Evolutionary conservation across 2,888 invertebrate genomes (phyloP).

Genomic region (Unio pictorum): DNA sequence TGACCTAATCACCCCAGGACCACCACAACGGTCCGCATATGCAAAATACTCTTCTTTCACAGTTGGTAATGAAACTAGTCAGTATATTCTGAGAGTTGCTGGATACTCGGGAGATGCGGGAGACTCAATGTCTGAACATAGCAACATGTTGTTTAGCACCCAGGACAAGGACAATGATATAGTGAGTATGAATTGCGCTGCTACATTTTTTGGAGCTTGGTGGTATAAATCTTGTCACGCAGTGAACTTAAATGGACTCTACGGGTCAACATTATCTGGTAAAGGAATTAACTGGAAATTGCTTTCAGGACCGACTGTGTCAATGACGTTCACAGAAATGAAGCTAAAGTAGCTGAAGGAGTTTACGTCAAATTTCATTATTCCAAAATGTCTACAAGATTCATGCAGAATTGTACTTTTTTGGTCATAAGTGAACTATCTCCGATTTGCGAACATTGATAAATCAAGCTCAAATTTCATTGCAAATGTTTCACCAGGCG

Average conservation of each 20-base stretch:
- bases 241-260: constrained; percentile 20
- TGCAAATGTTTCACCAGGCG: too few species aligned
- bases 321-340: constrained; percentile 6
- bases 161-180: too few species aligned
- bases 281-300: constrained; percentile 17
- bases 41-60: constrained; percentile 10
- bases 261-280: constrained; percentile 3
- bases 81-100: constrained; percentile 7
- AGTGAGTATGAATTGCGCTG: constrained; percentile 8
- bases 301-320: background rate
- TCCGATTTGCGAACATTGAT: too few species aligned
- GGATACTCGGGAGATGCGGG: constrained; percentile 14
- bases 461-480: too few species aligned
- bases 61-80: constrained; percentile 1
- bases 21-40: background rate
- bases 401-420: too few species aligned
- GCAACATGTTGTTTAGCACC: too few species aligned
- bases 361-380: too few species aligned
- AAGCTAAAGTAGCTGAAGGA: constrained; percentile 1
- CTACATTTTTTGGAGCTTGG: constrained; percentile 14
- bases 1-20: constrained; percentile 9
- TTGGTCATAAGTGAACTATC: too few species aligned
- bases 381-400: too few species aligned
- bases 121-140: constrained; percentile 5
- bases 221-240: constrained; percentile 17